phyloP scores from a whole-genome alignment of 2,888 invertebrate species.

The Diabrotica balteata region DNA sequence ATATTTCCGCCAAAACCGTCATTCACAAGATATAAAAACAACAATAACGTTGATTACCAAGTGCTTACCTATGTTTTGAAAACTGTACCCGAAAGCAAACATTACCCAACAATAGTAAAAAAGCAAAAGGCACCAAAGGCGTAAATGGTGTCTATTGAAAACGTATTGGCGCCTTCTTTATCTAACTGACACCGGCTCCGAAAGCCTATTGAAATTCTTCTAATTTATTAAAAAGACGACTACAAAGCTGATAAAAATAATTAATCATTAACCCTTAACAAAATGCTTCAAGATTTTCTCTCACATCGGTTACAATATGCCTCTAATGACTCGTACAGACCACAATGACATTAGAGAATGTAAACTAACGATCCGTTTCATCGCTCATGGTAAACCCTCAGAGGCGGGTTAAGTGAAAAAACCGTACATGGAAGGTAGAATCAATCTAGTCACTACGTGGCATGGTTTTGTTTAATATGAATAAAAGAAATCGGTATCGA shows the following conservation, averaged over 20 bases:
- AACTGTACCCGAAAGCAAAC: slow-evolving; percentile 46
- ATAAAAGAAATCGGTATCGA: no score
- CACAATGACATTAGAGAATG: slow-evolving; percentile 57
- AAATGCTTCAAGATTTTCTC: slow-evolving; percentile 51
- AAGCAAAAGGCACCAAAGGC: slow-evolving; percentile 35
- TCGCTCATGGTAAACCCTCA: slow-evolving; percentile 51
- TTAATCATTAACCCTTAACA: slow-evolving; percentile 58
- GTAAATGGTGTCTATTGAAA: slow-evolving; percentile 38
- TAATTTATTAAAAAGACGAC: slow-evolving; percentile 58
- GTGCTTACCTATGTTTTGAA: slow-evolving; percentile 41
- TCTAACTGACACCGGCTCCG: slow-evolving; percentile 48
- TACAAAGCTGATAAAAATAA: slow-evolving; percentile 56
- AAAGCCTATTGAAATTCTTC: slow-evolving; percentile 49
- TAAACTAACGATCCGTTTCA: slow-evolving; percentile 60
- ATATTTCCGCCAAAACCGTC: no score
- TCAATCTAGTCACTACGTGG: no score
- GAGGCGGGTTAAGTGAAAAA: slow-evolving; percentile 33
- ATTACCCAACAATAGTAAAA: slow-evolving; percentile 50
- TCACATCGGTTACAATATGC: slow-evolving; percentile 51
- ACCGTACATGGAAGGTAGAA: no score
- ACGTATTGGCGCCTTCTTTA: slow-evolving; percentile 47
- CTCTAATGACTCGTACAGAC: slow-evolving; percentile 57
- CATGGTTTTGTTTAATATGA: no score
- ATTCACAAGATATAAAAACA: background rate
- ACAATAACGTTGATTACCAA: slow-evolving; percentile 19